phyloP scores from a whole-genome alignment of 2,797 vertebrate species.

The Zalophus californianus region DNA sequence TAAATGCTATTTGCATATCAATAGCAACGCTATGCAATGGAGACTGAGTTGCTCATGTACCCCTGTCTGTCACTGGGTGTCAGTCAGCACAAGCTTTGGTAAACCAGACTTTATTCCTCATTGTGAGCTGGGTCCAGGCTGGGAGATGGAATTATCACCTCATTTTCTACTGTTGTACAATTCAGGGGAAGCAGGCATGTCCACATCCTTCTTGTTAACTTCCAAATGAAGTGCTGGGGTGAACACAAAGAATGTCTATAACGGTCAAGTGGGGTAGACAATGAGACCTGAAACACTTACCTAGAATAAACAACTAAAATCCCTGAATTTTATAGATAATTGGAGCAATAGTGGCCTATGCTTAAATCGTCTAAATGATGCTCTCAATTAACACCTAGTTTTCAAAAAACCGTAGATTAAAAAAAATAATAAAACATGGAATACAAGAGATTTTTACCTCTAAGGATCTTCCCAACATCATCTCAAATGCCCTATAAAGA shows the following conservation, averaged over 20 bases:
- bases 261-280: background rate
- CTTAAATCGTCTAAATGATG: background rate
- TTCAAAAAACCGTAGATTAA: background rate
- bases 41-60: fast-evolving
- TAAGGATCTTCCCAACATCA: background rate
- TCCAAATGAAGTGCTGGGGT: background rate
- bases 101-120: background rate
- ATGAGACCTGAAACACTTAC: background rate
- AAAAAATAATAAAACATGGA: background rate
- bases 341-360: background rate
- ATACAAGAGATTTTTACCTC: conserved; percentile 31
- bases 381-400: background rate
- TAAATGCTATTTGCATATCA: background rate
- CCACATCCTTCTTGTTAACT: conserved; percentile 7
- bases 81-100: background rate
- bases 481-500: background rate
- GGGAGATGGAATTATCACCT: background rate
- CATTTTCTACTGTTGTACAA: background rate
- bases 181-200: background rate
- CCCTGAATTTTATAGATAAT: background rate
- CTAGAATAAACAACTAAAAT: background rate
- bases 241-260: background rate
- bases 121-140: background rate
- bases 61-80: background rate
- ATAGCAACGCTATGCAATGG: background rate